phyloP scores from a whole-genome alignment of 2,797 vertebrate species.

The Trachops cirrhosus region DNA sequence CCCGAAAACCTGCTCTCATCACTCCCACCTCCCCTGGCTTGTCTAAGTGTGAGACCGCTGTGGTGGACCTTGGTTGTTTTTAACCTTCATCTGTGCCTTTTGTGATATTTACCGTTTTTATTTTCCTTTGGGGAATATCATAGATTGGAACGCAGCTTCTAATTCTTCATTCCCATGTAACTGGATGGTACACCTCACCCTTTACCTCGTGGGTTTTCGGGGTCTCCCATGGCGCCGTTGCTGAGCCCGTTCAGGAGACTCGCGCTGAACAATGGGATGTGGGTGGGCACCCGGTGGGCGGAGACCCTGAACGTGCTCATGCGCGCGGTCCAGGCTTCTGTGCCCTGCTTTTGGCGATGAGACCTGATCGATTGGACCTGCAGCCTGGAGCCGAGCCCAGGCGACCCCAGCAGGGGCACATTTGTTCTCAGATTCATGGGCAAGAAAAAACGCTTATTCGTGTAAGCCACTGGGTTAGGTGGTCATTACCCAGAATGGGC shows the following conservation, averaged over 20 bases:
- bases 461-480: neutral
- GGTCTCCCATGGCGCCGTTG: fast-evolving
- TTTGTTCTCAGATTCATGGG: neutral
- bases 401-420: neutral
- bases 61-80: neutral
- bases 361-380: neutral
- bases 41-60: neutral
- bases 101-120: neutral
- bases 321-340: neutral
- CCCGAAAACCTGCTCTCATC: fast-evolving
- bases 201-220: neutral
- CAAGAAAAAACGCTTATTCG: neutral
- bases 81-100: neutral
- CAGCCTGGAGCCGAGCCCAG: neutral
- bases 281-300: neutral
- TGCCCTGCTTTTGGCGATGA: neutral
- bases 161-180: neutral
- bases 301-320: no score
- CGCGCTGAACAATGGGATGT: fast-evolving
- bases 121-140: neutral
- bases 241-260: neutral
- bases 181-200: fast-evolving
- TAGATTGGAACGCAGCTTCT: neutral
- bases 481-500: neutral
- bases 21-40: neutral